Evolutionary conservation across 2,797 vertebrate genomes (phyloP).

Genomic region (Enteromius viviparus): DNA sequence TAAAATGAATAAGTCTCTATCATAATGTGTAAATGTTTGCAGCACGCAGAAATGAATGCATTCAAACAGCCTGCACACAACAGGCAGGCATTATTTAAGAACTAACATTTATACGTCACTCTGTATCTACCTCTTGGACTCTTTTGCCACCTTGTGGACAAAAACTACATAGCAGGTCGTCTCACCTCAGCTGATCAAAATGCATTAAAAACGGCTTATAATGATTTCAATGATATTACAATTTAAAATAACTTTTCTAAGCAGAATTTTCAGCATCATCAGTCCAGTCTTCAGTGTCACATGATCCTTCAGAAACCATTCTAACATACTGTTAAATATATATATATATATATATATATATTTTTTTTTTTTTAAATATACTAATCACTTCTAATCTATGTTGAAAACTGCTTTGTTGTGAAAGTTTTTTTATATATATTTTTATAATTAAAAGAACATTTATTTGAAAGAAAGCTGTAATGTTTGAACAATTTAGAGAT

Average conservation of each 20-base stretch:
- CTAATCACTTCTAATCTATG: too few species aligned
- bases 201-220: too few species aligned
- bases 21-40: neutral
- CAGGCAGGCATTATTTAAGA: neutral
- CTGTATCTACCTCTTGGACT: neutral
- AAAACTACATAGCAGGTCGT: neutral
- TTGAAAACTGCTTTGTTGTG: too few species aligned
- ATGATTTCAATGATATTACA: too few species aligned
- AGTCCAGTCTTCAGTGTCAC: neutral
- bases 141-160: conserved; percentile 41
- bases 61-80: neutral
- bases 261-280: neutral
- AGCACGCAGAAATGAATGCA: neutral
- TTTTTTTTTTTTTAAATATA: too few species aligned
- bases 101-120: neutral
- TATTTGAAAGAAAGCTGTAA: neutral
- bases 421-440: too few species aligned
- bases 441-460: too few species aligned
- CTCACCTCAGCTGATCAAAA: neutral
- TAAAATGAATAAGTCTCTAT: neutral
- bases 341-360: too few species aligned
- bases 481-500: neutral
- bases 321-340: neutral
- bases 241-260: neutral
- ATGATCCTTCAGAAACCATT: neutral